phyloP scores from a whole-genome alignment of 2,888 invertebrate genomes.

The Mythimna impura region DNA sequence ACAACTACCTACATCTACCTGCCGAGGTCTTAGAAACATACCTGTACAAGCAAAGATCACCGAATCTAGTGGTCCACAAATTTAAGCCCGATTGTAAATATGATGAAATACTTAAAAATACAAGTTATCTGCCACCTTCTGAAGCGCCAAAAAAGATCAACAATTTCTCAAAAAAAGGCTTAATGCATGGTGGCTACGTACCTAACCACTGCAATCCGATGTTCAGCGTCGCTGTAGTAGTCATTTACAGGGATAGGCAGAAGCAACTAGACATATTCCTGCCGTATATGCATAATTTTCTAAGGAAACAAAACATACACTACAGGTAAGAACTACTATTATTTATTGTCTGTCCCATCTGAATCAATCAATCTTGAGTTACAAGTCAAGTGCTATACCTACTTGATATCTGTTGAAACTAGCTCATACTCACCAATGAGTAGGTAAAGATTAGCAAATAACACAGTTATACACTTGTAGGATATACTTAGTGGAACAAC shows the following conservation, averaged over 20 bases:
- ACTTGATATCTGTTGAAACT: background rate
- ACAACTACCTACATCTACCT: conserved; percentile 58
- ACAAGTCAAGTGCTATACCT: no score
- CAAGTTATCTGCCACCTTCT: conserved; percentile 67
- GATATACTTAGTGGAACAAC: conserved; percentile 96
- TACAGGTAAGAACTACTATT: conserved; percentile 88
- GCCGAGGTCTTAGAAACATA: conserved; percentile 43
- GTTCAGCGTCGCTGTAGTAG: conserved; percentile 94
- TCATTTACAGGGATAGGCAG: conserved; percentile 94
- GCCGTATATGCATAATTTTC: conserved; percentile 96
- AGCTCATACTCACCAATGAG: background rate
- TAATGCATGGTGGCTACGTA: conserved; percentile 78
- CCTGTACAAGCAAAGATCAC: conserved; percentile 51
- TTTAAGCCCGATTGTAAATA: conserved; percentile 78
- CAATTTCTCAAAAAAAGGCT: conserved; percentile 72
- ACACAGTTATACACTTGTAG: conserved; percentile 77
- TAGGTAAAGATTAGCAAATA: background rate
- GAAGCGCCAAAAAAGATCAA: conserved; percentile 71
- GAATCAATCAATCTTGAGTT: background rate
- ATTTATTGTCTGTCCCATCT: background rate
- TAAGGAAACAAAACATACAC: conserved; percentile 95
- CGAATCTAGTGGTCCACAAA: conserved; percentile 67
- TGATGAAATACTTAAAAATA: conserved; percentile 74
- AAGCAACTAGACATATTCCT: conserved; percentile 94
- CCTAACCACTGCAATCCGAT: conserved; percentile 81